phyloP scores from a whole-genome alignment of 1,140 invertebrate species.

The Phthorimaea operculella region DNA sequence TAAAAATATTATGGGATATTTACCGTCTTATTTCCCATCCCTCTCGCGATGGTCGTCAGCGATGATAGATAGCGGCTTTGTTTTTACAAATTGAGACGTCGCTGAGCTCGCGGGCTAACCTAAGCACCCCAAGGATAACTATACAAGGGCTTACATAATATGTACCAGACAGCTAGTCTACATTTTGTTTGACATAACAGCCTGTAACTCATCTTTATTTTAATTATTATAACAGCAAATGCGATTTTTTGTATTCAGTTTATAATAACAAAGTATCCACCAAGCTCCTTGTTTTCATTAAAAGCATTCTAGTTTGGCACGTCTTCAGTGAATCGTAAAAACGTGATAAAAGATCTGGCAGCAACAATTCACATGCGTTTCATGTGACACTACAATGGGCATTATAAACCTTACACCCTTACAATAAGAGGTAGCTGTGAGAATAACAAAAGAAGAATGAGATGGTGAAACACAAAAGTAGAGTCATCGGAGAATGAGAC shows the following conservation, averaged over 20 bases:
- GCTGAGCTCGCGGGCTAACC: not conserved
- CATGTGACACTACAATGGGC: not conserved
- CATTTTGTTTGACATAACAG: too few species aligned
- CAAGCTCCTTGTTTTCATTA: constrained; percentile 4
- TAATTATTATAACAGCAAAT: too few species aligned
- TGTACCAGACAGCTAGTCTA: too few species aligned
- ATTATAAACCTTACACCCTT: not conserved
- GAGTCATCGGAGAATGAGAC: not conserved
- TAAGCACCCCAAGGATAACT: too few species aligned
- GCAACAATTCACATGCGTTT: not conserved
- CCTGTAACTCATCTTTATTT: too few species aligned
- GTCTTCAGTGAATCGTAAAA: not conserved
- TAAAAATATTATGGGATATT: too few species aligned
- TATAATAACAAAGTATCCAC: not conserved
- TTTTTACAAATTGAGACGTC: constrained; percentile 13
- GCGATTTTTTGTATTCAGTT: too few species aligned
- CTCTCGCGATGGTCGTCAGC: not conserved
- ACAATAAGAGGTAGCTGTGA: not conserved
- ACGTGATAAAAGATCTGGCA: not conserved
- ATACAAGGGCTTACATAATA: too few species aligned
- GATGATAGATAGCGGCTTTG: constrained; percentile 13
- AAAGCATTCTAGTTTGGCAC: constrained; percentile 5
- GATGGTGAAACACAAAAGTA: constrained; percentile 1
- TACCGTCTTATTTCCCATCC: not conserved
- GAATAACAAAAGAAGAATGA: not conserved